Base-by-base conservation (phyloP, 2,888 invertebrate species). In the Harpalus rufipes region DNA sequence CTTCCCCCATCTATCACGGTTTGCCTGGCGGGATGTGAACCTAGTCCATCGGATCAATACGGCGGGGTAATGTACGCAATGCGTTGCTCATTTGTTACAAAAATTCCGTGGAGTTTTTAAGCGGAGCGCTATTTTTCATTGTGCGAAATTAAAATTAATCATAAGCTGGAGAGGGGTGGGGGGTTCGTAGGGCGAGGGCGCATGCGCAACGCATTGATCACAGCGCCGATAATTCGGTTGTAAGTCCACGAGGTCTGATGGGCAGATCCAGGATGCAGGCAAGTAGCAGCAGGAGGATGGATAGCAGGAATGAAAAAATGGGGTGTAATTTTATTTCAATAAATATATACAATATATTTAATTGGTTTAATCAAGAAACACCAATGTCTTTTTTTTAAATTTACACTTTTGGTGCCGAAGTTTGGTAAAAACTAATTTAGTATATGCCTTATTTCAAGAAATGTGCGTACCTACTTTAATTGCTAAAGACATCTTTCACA, bases 101-200 rank as follows among this genome's bases (percentile, higher is more conserved):
- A 78, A 78, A 78, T 78, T 78, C 78, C 78, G 56, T 56, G n/a
- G 56, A 78, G 56, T 78, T 78, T 78, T 78, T 78, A 78, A 78
- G 58, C 80, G 81, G n/a, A 32, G 72, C 12, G 82, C 74, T 82
- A 82, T 82, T 82, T 82, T 82, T 82, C 82, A 82, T 74, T 58
- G 82, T 74, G 59, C 82, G 63, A 82, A 82, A 82, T 82, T 72
- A 82, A 82, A 82, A 82, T 82, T 82, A 82, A 82, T 82, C 82
- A 82, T 82, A 68, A 80, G 61, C 80, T 10, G 32, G 32, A 32
- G 8, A 61, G 18, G 68, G 68, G 65, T n/a, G 68, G 61, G 44
- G n/a, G 63, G 44, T 7, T 51, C 10, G 68, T 10, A 51, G 41
- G 8, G 65, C 7, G 44, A 5, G 21, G 8, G 63, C 78, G 84